phyloP scores from a whole-genome alignment of 2,797 vertebrate genomes.

The Pangasius krempfi region DNA sequence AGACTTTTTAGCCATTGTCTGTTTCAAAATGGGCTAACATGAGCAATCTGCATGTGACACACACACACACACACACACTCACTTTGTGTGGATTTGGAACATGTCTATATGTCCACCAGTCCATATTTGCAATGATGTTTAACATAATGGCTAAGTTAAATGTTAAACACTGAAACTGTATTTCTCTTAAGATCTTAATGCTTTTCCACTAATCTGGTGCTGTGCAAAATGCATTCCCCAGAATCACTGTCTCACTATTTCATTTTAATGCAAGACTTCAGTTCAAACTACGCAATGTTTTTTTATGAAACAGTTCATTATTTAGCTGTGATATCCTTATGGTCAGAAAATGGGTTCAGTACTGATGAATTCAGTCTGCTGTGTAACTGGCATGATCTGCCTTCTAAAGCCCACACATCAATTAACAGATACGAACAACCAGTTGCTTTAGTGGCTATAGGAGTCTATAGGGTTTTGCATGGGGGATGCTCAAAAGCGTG shows the following conservation, averaged over 20 bases:
- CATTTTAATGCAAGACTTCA: neutral
- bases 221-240: neutral
- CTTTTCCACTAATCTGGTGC: neutral
- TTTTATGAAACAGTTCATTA: constrained; percentile 30
- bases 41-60: neutral
- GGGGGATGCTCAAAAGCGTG: neutral
- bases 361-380: constrained; percentile 43
- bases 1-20: neutral
- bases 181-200: neutral
- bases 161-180: neutral
- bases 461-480: neutral
- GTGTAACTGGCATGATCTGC: constrained; percentile 37
- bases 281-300: neutral
- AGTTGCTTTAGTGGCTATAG: neutral
- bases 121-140: neutral
- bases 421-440: neutral
- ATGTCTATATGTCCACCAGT: neutral
- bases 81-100: neutral
- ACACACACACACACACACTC: neutral
- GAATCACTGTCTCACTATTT: neutral
- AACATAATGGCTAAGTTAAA: neutral
- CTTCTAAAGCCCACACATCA: neutral
- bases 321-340: neutral
- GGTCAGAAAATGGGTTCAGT: constrained; percentile 50
- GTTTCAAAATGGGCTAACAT: neutral